Evolutionary conservation across 2,888 invertebrate species (phyloP), one percentile per base, ranked within the genome.

Genomic region (Alloscopus bannaensis): DNA sequence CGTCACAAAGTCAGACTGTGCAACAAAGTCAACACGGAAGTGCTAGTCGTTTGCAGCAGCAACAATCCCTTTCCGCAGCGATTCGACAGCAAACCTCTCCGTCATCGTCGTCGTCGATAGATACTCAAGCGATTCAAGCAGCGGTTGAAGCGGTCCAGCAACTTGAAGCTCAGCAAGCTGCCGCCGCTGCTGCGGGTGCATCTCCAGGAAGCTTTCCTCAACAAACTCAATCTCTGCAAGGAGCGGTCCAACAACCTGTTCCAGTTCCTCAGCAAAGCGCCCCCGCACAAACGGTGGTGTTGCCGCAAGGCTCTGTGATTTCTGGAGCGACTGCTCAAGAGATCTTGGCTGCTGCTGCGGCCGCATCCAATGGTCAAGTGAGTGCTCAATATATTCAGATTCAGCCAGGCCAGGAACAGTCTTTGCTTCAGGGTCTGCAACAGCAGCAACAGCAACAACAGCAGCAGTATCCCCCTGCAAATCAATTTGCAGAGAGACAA

Each of bases 401-500:
- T n/a, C 82, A 82, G 50, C 60, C 65, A 6, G 60, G 57, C 26
- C 81, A 81, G 22, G 64, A 70, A 24, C 81, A 81, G 50, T 11
- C 73, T 3, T 36, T 79, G 3, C 45, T 66, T n/a, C 75, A 73
- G 26, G 47, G 65, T n/a, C 55, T 57, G 36, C 76, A 76, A n/a
- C 66, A 66, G 24, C 80, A 65, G 16, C 81, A 79, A 28, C 65
- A 65, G 28, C 79, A 64, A 13, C 80, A 80, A 47, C 72, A 78
- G 42, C 80, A 79, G 59, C 81, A 83, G 47, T 65, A 65, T 59
- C 78, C 76, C 4, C 60, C 81, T 28, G 55, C 71, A n/a, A 71
- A 60, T 59, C 73, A 71, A 62, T 76, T 78, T 45, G 65, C 81
- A 13, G 82, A 82, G 20, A 81, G 81, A 31, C 81, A 84, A 65